Percentiles rank a stretch among this genome's conserved stretches.
phyloP scores from a whole-genome alignment of 2,888 invertebrate genomes.

The Podabrus alpinus region DNA sequence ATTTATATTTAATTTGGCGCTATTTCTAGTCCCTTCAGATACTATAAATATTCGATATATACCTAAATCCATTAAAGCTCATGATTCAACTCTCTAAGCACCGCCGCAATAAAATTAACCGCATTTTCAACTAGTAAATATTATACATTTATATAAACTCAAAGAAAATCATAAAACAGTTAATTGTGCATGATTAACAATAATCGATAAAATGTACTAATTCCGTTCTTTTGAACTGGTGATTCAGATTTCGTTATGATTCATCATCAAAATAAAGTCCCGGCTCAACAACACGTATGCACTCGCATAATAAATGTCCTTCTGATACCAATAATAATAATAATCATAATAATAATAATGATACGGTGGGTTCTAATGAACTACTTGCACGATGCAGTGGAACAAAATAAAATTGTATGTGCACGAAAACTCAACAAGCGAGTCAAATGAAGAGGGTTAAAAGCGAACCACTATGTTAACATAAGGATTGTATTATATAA shows the following conservation, averaged over 20 bases:
- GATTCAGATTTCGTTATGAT: slow-evolving; percentile 23
- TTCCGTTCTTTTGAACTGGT: slow-evolving; percentile 2
- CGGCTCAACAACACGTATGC: slow-evolving; percentile 18
- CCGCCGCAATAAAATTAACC: slow-evolving; percentile 8
- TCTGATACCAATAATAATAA: slow-evolving; percentile 17
- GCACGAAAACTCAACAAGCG: not conserved
- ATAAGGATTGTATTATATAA: slow-evolving; percentile 38
- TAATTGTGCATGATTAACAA: not conserved
- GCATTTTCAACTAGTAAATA: not conserved
- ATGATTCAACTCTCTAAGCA: slow-evolving; percentile 14
- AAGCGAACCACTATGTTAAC: slow-evolving; percentile 26
- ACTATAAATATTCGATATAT: slow-evolving; percentile 39
- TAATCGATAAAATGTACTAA: slow-evolving; percentile 2
- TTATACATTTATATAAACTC: not conserved
- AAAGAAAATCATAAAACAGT: not conserved
- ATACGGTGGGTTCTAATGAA: slow-evolving; percentile 24
- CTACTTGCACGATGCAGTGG: slow-evolving; percentile 24
- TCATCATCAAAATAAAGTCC: slow-evolving; percentile 28
- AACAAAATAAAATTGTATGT: slow-evolving; percentile 13
- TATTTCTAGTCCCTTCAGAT: slow-evolving; percentile 44
- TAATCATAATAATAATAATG: not conserved
- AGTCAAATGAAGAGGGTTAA: slow-evolving; percentile 12
- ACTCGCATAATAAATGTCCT: slow-evolving; percentile 25
- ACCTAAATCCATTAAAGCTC: slow-evolving; percentile 10
- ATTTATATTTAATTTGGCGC: slow-evolving; percentile 49